phyloP scores from a whole-genome alignment of 2,888 invertebrate species.

The Oscheius sp. region DNA sequence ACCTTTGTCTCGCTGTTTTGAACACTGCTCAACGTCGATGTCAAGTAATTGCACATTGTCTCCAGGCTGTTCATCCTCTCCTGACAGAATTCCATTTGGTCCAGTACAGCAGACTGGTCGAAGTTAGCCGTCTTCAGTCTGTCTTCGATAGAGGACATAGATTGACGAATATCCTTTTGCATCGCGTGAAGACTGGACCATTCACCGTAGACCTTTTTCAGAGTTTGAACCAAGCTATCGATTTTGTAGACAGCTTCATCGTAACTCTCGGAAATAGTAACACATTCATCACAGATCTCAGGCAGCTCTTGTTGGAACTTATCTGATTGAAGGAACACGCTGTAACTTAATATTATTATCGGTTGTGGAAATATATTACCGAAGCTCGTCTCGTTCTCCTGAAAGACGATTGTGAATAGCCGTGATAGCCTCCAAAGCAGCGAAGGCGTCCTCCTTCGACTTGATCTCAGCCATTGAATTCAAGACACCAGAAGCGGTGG shows the following conservation, averaged over 20 bases:
- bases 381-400: slow-evolving; percentile 53
- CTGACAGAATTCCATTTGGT: slow-evolving; percentile 61
- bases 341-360: background rate
- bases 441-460: slow-evolving; percentile 48
- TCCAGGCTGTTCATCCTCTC: slow-evolving; percentile 63
- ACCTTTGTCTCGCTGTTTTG: slow-evolving; percentile 42
- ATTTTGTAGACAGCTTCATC: slow-evolving; percentile 56
- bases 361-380: slow-evolving; percentile 37
- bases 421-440: slow-evolving; percentile 47
- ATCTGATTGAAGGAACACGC: slow-evolving; percentile 21
- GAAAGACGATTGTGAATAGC: slow-evolving; percentile 47
- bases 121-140: slow-evolving; percentile 46
- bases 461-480: slow-evolving; percentile 50
- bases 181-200: slow-evolving; percentile 11
- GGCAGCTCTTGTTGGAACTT: slow-evolving; percentile 29
- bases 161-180: slow-evolving; percentile 34
- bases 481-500: slow-evolving; percentile 44
- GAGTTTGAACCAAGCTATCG: slow-evolving; percentile 37
- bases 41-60: slow-evolving; percentile 63
- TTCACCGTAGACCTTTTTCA: slow-evolving; percentile 32
- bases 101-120: slow-evolving; percentile 49
- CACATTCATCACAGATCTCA: slow-evolving; percentile 32
- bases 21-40: slow-evolving; percentile 45
- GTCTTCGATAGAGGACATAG: slow-evolving; percentile 53
- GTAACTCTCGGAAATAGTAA: slow-evolving; percentile 47